phyloP scores from a whole-genome alignment of 2,797 vertebrate genomes.

The Phyllotis vaccarum region DNA sequence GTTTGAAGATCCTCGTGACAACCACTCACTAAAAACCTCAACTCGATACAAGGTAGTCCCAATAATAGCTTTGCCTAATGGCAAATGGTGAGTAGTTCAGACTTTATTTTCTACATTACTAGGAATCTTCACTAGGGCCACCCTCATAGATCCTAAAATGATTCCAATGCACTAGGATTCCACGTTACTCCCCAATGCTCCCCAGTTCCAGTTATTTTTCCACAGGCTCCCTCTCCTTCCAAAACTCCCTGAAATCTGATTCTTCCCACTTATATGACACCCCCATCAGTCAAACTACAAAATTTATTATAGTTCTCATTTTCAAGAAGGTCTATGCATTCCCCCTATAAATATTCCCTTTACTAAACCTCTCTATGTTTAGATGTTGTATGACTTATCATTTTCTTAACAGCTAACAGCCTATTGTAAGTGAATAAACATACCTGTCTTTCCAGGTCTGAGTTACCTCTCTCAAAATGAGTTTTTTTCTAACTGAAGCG shows the following conservation, averaged over 20 bases:
- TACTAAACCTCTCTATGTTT: neutral
- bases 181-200: neutral
- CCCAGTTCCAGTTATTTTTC: neutral
- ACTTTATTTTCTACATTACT: neutral
- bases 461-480: neutral
- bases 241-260: neutral
- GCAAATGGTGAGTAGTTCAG: no score
- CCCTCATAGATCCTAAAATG: neutral
- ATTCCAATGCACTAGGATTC: neutral
- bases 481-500: neutral
- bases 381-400: neutral
- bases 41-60: no score
- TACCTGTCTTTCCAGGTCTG: neutral
- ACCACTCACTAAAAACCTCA: no score
- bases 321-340: neutral
- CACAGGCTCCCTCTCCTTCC: neutral
- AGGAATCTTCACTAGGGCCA: neutral
- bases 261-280: neutral
- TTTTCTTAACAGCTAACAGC: neutral
- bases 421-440: neutral
- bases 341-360: neutral
- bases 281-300: neutral
- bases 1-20: neutral
- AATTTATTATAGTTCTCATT: neutral
- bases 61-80: no score